Evolutionary conservation across 2,888 invertebrate genomes (phyloP).

Genomic region (Cephus pulcher): DNA sequence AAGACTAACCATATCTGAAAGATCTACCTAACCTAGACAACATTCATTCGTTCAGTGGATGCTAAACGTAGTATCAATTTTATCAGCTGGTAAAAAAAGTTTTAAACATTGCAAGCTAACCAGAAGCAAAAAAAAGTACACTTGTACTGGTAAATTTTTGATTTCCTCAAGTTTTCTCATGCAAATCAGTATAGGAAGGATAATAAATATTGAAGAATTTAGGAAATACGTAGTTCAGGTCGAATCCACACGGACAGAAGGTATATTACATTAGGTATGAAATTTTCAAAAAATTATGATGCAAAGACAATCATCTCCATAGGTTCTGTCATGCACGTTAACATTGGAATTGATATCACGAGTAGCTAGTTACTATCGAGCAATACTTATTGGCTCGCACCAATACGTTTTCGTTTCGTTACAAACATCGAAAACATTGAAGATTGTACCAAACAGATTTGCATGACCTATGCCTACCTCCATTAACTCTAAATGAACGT

Average conservation of each 20-base stretch:
- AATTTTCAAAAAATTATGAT: background rate
- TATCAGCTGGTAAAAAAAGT: background rate
- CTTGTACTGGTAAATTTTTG: background rate
- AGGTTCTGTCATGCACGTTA: background rate
- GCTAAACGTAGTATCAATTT: background rate
- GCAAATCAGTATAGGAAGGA: background rate
- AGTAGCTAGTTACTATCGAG: background rate
- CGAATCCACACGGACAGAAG: no score
- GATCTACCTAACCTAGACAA: background rate
- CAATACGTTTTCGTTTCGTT: background rate
- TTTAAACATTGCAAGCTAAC: background rate
- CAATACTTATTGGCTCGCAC: background rate
- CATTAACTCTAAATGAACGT: background rate
- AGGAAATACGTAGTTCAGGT: background rate
- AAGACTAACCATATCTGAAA: background rate
- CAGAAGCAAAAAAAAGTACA: background rate
- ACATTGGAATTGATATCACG: background rate
- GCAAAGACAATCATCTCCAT: background rate
- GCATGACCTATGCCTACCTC: background rate
- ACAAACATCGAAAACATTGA: background rate
- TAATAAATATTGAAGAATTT: background rate
- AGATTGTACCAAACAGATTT: background rate
- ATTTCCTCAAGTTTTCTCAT: background rate
- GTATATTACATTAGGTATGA: background rate
- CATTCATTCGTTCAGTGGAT: background rate